phyloP scores from a whole-genome alignment of 2,113 vertebrate species.

The Steatornis caripensis region DNA sequence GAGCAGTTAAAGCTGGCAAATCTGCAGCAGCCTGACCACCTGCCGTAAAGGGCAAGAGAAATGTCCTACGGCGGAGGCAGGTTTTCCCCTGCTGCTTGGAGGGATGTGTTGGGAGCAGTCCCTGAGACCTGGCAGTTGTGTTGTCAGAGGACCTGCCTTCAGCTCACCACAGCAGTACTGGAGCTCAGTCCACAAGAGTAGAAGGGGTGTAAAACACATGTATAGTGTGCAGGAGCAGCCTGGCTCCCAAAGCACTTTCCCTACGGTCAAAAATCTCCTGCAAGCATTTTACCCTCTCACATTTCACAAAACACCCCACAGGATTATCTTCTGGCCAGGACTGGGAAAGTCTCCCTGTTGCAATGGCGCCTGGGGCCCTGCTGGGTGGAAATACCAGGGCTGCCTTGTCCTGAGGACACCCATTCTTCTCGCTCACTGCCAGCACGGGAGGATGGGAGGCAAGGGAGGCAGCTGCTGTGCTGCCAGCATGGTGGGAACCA shows the following conservation, averaged over 20 bases:
- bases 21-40: not conserved
- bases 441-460: not conserved
- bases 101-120: not conserved
- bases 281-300: not conserved
- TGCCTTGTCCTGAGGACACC: not conserved
- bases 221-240: not conserved
- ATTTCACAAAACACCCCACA: not conserved
- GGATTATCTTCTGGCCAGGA: not conserved
- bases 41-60: not conserved
- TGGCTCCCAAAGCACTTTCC: not conserved
- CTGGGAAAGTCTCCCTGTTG: not conserved
- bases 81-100: not conserved
- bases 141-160: not conserved
- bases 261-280: not conserved
- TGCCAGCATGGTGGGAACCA: not conserved
- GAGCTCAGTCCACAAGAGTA: not conserved
- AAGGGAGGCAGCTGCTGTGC: not conserved
- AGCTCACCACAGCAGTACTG: not conserved
- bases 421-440: not conserved
- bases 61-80: not conserved
- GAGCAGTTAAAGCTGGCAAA: not conserved
- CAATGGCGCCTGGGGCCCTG: not conserved
- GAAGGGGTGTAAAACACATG: not conserved
- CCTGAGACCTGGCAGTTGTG: not conserved
- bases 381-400: not conserved